Evolutionary conservation across 2,113 vertebrate species (phyloP), one percentile per base, ranked within the genome.

Genomic region (Callorhinus ursinus): DNA sequence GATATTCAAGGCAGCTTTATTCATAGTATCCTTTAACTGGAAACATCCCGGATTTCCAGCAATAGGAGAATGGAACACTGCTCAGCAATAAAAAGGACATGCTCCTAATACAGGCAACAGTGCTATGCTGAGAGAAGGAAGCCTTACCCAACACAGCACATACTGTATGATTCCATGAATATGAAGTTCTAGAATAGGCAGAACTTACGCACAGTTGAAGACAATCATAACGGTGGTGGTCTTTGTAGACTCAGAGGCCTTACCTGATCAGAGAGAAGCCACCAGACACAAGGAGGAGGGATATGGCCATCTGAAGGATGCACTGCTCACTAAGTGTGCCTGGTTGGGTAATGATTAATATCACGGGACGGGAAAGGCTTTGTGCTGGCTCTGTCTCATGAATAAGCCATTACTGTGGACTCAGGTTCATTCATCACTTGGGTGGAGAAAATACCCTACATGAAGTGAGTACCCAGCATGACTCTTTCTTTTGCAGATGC

Each of bases 261-360:
- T 51, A 36, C 31, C 39, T 61, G 85, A 36, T 59, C 28, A 31
- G 12, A 77, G 28, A 15, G 28, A 31, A 31, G 33, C 16, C 16
- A 2, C 24, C 28, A 39, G 36, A 69, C 22, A 71, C 21, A 1
- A 53, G 46, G 24, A 69, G 63, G 21, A 28, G 55, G 65, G 49
- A 19, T 55, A 22, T 11, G 7, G 21, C 46, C 28, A 1, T 1
- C 1, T 0, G 0, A 13, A 76, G 28, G 65, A 24, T 15, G 21
- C 3, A 6, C 69, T n/a, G 31, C 49, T 57, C 4, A 1, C 7
- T 19, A 49, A 55, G 22, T 55, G 11, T 36, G 33, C 59, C 46
- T 31, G 59, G 33, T 63, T 28, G 33, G 42, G 9, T 53, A 21
- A 71, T 36, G 49, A 26, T 39, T 53, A 51, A 3, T 21, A 21